phyloP scores from a whole-genome alignment of 2,113 vertebrate genomes.

The Daphoenositta chrysoptera region DNA sequence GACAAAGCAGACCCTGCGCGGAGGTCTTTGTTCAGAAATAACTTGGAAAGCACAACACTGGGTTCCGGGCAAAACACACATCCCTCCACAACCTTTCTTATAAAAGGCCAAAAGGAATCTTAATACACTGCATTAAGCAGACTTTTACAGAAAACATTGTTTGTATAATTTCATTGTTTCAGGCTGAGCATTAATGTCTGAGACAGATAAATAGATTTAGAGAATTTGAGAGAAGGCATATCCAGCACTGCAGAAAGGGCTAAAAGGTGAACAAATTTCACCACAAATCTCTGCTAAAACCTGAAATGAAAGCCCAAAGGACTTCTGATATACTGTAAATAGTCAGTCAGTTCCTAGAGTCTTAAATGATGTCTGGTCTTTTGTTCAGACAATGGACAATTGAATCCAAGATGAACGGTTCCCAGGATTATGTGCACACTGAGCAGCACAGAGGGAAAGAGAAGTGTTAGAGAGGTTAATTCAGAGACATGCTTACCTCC shows the following conservation, averaged over 20 bases:
- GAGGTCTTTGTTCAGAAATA: slow-evolving; percentile 8
- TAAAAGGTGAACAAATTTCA: slow-evolving; percentile 32
- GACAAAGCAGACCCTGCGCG: background rate
- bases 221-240: slow-evolving; percentile 9
- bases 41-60: background rate
- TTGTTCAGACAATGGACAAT: slow-evolving; percentile 46
- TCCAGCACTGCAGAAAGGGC: background rate
- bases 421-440: background rate
- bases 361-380: slow-evolving; percentile 50
- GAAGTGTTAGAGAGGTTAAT: slow-evolving; percentile 35
- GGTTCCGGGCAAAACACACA: background rate
- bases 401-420: slow-evolving; percentile 37
- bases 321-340: slow-evolving; percentile 41
- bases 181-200: background rate
- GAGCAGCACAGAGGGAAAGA: background rate
- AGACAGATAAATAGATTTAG: slow-evolving; percentile 10
- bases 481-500: background rate
- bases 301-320: slow-evolving; percentile 18
- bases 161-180: slow-evolving; percentile 19
- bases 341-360: slow-evolving; percentile 12
- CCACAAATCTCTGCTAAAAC: slow-evolving; percentile 31
- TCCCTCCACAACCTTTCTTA: background rate
- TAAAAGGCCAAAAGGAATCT: slow-evolving; percentile 1
- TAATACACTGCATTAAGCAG: background rate
- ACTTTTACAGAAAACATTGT: background rate